Percentiles rank a stretch among this genome's conserved stretches.
Conservation (phyloP, 2,113 vertebrate species). For the Indicator indicator region DNA sequence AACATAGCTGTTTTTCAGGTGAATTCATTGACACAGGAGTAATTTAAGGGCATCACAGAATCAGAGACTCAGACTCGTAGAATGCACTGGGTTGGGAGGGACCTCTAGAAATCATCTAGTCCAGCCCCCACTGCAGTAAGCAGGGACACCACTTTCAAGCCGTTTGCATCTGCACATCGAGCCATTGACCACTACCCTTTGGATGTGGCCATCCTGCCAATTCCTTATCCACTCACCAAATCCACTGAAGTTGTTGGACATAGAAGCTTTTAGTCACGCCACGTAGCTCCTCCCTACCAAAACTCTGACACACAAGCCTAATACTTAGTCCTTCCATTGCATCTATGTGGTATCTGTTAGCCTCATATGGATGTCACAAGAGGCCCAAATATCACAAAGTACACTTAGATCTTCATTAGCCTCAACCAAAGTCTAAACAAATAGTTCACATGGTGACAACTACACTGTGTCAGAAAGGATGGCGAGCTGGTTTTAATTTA, state of each 20-base stretch:
- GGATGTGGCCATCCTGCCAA: too few species aligned
- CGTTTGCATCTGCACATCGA: too few species aligned
- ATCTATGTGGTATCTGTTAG: background rate
- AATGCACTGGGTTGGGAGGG: too few species aligned
- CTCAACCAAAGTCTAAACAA: background rate
- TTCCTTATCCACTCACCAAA: too few species aligned
- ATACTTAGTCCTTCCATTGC: background rate
- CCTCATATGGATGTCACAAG: background rate
- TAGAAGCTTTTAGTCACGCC: background rate
- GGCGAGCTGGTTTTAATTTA: background rate
- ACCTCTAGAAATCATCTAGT: too few species aligned
- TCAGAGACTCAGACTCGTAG: too few species aligned
- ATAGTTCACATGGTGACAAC: background rate
- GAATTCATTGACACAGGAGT: background rate
- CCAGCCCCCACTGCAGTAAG: too few species aligned
- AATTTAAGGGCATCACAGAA: background rate
- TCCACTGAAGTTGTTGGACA: too few species aligned
- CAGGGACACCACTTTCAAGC: too few species aligned
- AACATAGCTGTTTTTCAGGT: background rate
- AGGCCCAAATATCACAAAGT: background rate
- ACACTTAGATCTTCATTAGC: background rate
- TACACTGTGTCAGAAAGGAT: background rate
- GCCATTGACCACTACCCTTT: too few species aligned
- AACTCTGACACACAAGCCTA: background rate
- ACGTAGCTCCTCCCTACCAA: background rate